Conservation (phyloP, 1,140 invertebrate genomes). For the Octopus sinensis region DNA sequence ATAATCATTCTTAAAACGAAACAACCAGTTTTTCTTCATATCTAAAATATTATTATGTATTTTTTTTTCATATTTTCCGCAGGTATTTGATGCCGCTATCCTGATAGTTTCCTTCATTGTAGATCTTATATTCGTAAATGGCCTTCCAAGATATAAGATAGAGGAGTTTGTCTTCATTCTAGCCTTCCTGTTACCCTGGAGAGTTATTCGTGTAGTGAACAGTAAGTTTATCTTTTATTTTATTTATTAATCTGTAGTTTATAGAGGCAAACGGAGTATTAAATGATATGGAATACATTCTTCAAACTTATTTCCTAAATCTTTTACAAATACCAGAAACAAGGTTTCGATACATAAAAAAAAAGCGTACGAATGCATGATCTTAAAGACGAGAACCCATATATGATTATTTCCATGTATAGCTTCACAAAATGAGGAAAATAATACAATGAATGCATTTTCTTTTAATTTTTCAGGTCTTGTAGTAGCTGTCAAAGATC, state of each 20-base stretch:
- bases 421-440: not conserved
- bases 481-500: constrained; percentile 48
- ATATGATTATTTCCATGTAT: not conserved
- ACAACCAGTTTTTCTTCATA: no score
- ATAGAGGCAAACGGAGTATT: not conserved
- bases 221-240: constrained; percentile 36
- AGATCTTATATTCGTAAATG: constrained; percentile 48
- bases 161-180: constrained; percentile 49
- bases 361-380: no score
- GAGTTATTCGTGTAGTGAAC: constrained; percentile 52
- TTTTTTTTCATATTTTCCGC: not conserved
- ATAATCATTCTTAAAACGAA: not conserved
- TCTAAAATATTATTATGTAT: not conserved
- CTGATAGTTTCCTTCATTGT: constrained; percentile 45
- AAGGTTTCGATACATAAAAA: no score
- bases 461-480: constrained; percentile 33
- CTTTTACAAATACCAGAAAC: no score
- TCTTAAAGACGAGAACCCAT: no score
- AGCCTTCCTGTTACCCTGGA: constrained; percentile 49
- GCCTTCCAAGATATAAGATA: constrained; percentile 38
- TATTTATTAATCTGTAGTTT: not conserved
- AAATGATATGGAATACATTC: not conserved
- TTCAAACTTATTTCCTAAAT: no score
- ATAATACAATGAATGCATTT: not conserved
- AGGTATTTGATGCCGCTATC: constrained; percentile 51